phyloP scores from a whole-genome alignment of 2,113 vertebrate species.

The Corythoichthys intestinalis region DNA sequence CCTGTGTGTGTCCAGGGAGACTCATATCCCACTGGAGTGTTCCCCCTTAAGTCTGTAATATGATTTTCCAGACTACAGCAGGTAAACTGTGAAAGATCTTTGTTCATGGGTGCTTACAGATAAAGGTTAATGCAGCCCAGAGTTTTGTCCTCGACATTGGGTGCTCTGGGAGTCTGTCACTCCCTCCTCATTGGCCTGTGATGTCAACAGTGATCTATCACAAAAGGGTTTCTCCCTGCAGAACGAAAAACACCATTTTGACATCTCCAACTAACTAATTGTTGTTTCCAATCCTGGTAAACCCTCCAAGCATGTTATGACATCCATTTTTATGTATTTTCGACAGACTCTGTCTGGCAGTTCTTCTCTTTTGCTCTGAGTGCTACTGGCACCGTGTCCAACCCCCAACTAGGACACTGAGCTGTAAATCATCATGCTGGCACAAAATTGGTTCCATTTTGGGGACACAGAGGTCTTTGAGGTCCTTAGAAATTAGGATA shows the following conservation, averaged over 20 bases:
- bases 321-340: constrained; percentile 27
- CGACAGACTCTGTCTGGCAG: constrained; percentile 79
- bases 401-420: constrained; percentile 89
- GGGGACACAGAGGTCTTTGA: constrained; percentile 90
- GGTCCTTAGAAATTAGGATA: constrained; percentile 46
- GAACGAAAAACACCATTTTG: constrained; percentile 85
- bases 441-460: constrained; percentile 81
- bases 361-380: constrained; percentile 81
- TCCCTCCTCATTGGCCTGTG: constrained; percentile 77
- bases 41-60: constrained; percentile 59
- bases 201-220: constrained; percentile 91
- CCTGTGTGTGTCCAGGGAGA: constrained; percentile 52
- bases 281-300: constrained; percentile 82
- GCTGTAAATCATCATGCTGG: constrained; percentile 98
- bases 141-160: constrained; percentile 48
- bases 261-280: constrained; percentile 94
- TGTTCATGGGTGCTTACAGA: constrained; percentile 59
- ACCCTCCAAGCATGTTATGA: background rate
- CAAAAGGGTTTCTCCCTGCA: constrained; percentile 84
- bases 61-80: constrained; percentile 68
- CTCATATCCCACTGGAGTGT: constrained; percentile 57
- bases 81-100: constrained; percentile 66
- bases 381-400: constrained; percentile 94
- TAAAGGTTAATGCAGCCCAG: constrained; percentile 64
- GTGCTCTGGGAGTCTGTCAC: constrained; percentile 58